These are phyloP conservation scores for Archips xylosteana DNA, from an alignment of 2,888 invertebrate species.

Conservation along the genomic window DNA sequence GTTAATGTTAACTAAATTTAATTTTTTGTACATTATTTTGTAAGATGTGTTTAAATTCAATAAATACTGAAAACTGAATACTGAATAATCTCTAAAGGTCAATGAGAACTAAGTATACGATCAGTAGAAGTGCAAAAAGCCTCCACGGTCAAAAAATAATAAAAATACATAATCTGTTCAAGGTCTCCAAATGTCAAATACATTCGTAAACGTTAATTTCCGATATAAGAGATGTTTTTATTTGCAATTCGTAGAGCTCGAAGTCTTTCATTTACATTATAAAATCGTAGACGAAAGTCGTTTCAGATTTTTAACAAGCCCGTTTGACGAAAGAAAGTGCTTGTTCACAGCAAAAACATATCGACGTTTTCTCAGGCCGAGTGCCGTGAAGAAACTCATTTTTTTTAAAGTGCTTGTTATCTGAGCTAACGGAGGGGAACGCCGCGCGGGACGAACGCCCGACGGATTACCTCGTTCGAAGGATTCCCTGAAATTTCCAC, in stretches of 20 bases:
- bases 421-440: constrained; percentile 23
- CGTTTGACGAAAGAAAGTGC: background rate
- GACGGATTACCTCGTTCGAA: constrained; percentile 29
- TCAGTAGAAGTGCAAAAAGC: too few relatives aligned
- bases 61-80: too few relatives aligned
- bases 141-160: too few relatives aligned
- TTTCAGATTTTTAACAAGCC: background rate
- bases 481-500: constrained; percentile 14
- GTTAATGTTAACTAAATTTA: too few relatives aligned
- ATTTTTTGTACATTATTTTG: too few relatives aligned
- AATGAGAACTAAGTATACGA: too few relatives aligned
- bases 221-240: too few relatives aligned
- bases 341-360: background rate
- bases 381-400: constrained; percentile 7
- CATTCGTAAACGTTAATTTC: too few relatives aligned
- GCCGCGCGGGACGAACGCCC: constrained; percentile 2
- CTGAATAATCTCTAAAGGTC: too few relatives aligned
- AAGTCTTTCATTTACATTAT: background rate
- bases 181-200: too few relatives aligned
- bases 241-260: background rate
- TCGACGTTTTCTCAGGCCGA: background rate
- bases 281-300: background rate
- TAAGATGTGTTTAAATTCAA: too few relatives aligned
- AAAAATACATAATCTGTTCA: too few relatives aligned
- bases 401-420: constrained; percentile 26